Conservation (phyloP, 1,140 invertebrate species). For the Meloidogyne exigua region DNA sequence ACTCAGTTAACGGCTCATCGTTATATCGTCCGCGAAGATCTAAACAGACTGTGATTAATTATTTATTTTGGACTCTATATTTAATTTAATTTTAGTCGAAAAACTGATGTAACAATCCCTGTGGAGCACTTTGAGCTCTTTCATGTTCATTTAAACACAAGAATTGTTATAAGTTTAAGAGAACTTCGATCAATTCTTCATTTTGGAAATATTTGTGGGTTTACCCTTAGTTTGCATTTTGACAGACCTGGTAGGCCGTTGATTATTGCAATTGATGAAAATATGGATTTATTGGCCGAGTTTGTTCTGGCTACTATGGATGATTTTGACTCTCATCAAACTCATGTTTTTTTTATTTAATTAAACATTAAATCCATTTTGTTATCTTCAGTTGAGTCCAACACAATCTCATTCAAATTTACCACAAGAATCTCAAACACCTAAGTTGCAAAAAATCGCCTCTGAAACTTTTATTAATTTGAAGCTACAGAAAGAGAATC, state of each 20-base stretch:
- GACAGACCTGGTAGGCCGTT: slow-evolving; percentile 19
- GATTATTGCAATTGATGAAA: slow-evolving; percentile 27
- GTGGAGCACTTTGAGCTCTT: slow-evolving; percentile 16
- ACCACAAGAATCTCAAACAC: background rate
- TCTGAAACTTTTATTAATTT: background rate
- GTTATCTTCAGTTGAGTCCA: background rate
- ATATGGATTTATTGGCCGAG: slow-evolving; percentile 26
- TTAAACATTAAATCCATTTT: background rate
- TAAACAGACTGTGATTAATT: slow-evolving; percentile 9
- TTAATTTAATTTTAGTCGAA: slow-evolving; percentile 18
- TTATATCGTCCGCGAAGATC: slow-evolving; percentile 20
- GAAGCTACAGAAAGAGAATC: background rate
- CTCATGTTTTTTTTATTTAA: background rate
- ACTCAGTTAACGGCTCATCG: slow-evolving; percentile 8
- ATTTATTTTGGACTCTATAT: background rate
- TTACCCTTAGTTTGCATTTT: slow-evolving; percentile 25
- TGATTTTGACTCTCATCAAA: slow-evolving; percentile 1
- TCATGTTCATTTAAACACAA: background rate
- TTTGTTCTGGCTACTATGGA: slow-evolving; percentile 25
- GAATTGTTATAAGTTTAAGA: slow-evolving; percentile 18
- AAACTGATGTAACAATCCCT: slow-evolving; percentile 18
- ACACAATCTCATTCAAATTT: background rate
- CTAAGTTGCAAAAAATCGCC: background rate
- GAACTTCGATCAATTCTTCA: slow-evolving; percentile 27
- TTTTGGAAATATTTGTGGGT: slow-evolving; percentile 21